phyloP scores from a whole-genome alignment of 2,113 vertebrate genomes.

The Colaptes auratus region DNA sequence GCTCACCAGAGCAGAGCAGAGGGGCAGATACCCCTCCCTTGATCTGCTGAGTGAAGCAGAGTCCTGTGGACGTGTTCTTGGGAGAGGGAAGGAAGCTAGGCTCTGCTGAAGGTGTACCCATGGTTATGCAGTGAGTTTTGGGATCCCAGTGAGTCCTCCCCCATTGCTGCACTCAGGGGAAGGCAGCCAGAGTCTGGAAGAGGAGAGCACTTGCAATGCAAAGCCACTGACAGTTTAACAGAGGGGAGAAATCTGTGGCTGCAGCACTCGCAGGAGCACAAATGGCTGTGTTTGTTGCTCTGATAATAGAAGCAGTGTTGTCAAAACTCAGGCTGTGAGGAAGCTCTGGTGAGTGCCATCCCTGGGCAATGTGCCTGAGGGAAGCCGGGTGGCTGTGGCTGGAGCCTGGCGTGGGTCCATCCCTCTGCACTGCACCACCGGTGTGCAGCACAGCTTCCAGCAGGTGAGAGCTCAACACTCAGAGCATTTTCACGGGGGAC shows the following conservation, averaged over 20 bases:
- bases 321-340: neutral
- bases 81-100: neutral
- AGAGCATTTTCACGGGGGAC: neutral
- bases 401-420: neutral
- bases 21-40: too few relatives aligned
- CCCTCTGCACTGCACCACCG: neutral
- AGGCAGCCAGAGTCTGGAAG: neutral
- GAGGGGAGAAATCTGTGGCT: neutral
- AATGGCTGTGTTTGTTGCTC: neutral
- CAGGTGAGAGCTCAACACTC: neutral
- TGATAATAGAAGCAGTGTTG: slow-evolving; percentile 14
- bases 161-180: neutral
- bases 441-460: neutral
- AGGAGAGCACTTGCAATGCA: neutral
- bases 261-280: neutral
- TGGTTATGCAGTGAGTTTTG: neutral
- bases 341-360: neutral
- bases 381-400: neutral
- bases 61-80: neutral
- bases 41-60: neutral
- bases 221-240: slow-evolving; percentile 28
- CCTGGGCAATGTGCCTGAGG: neutral
- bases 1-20: too few relatives aligned
- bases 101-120: neutral
- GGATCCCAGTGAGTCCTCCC: neutral